Evolutionary conservation across 1,140 invertebrate genomes (phyloP).

Genomic region (Acromyrmex charruanus): DNA sequence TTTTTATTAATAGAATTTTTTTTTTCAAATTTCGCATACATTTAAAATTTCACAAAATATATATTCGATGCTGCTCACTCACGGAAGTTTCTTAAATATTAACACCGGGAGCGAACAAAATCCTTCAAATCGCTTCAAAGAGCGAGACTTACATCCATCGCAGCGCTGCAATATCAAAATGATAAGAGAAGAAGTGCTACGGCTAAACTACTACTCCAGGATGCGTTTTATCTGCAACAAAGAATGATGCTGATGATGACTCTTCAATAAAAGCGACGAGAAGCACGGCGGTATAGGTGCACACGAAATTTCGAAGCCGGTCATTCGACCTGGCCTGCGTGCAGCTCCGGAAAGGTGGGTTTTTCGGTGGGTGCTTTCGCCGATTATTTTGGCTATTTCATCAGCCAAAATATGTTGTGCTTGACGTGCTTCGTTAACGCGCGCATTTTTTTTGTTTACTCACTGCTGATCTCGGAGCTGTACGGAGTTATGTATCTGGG

Average conservation of each 20-base stretch:
- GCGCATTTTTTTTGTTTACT: constrained; percentile 74
- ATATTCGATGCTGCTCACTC: neutral
- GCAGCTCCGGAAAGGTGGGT: constrained; percentile 30
- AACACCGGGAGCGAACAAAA: neutral
- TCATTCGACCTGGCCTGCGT: constrained; percentile 4
- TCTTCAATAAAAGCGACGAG: constrained; percentile 29
- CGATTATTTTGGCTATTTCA: constrained; percentile 32
- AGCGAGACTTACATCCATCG: constrained; percentile 18
- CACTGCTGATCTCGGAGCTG: constrained; percentile 77
- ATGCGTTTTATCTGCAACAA: constrained; percentile 81
- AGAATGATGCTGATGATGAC: constrained; percentile 73
- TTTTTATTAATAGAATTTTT: constrained; percentile 18
- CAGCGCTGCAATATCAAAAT: constrained; percentile 75
- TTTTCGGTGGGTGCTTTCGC: constrained; percentile 33
- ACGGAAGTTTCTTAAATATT: neutral
- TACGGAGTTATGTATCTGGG: constrained; percentile 70
- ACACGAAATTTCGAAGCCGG: constrained; percentile 20
- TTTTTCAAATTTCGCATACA: neutral
- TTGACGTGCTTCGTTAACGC: constrained; percentile 55
- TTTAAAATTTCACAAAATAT: constrained; percentile 7
- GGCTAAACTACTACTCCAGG: constrained; percentile 81
- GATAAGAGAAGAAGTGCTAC: constrained; percentile 71
- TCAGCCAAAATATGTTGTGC: constrained; percentile 43
- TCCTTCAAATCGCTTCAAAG: neutral
- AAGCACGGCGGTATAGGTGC: constrained; percentile 22